A percentile compares a stretch with the other conserved stretches of the same genome.
These are phyloP conservation scores for Moxostoma hubbsi DNA, from an alignment of 2,797 vertebrate genomes.

Conservation along the genomic window DNA sequence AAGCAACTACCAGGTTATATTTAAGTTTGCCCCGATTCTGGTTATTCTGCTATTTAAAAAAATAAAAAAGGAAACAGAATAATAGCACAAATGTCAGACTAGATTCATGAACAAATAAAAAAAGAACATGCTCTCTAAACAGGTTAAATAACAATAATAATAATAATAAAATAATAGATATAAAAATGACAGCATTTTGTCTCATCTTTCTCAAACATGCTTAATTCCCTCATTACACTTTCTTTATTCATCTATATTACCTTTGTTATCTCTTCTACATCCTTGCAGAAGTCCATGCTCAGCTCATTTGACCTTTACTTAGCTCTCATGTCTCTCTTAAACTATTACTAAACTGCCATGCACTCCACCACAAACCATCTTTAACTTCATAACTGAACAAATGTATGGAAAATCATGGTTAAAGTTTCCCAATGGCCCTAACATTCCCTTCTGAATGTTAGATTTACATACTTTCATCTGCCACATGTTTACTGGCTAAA, in stretches of 20 bases:
- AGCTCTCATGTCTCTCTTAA: neutral
- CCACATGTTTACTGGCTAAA: no score
- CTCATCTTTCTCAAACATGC: slow-evolving; percentile 1
- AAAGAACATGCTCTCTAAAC: neutral
- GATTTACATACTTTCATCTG: neutral
- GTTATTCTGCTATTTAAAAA: slow-evolving; percentile 16
- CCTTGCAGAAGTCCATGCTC: neutral
- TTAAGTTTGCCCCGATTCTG: neutral
- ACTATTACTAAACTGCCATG: slow-evolving; percentile 6
- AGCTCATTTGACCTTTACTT: neutral
- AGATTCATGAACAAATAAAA: neutral
- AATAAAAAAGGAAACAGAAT: slow-evolving; percentile 15
- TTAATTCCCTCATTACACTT: slow-evolving; percentile 13
- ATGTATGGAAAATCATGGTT: neutral
- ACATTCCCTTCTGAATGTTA: neutral
- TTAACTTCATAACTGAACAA: neutral
- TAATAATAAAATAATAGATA: slow-evolving; percentile 5
- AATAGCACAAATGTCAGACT: neutral
- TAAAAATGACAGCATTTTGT: slow-evolving; percentile 17
- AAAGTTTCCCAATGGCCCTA: neutral
- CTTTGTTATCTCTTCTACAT: neutral
- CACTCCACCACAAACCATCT: slow-evolving; percentile 36
- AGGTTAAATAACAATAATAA: neutral
- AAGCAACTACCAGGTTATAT: slow-evolving; percentile 55
- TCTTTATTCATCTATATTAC: neutral